phyloP scores from a whole-genome alignment of 2,113 vertebrate genomes.

The Sciurus niger region DNA sequence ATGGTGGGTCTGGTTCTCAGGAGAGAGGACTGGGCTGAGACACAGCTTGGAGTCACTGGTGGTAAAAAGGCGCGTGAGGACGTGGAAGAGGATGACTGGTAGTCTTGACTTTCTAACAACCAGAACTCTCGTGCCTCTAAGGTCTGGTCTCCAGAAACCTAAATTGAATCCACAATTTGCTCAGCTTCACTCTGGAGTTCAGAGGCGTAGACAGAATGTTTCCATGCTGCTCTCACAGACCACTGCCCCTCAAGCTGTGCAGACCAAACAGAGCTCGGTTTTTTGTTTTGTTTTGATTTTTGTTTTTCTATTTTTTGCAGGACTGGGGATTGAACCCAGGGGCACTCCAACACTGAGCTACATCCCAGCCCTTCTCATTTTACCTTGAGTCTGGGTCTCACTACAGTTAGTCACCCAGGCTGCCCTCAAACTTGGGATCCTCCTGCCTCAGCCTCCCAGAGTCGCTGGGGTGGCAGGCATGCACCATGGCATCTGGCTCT shows the following conservation, averaged over 20 bases:
- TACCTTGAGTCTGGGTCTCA: no score
- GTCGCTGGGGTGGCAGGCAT: no score
- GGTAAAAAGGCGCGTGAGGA: background rate
- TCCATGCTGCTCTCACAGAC: background rate
- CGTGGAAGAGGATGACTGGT: background rate
- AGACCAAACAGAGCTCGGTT: background rate
- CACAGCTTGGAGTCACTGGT: background rate
- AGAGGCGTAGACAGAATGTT: background rate
- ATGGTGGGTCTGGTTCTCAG: background rate
- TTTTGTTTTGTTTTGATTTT: background rate
- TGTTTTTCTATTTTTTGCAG: background rate
- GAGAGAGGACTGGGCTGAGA: background rate
- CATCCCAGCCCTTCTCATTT: no score
- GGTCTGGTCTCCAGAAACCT: background rate
- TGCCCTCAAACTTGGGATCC: no score
- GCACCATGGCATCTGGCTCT: no score
- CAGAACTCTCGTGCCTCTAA: background rate
- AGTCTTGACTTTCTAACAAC: background rate
- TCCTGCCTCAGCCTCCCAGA: no score
- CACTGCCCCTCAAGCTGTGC: background rate
- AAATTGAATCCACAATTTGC: no score
- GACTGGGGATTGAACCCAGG: background rate
- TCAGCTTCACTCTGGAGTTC: background rate
- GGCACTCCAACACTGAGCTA: no score
- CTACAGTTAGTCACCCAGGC: no score